Evolutionary conservation across 2,797 vertebrate genomes (phyloP).

Genomic region (Tragopan temminckii): DNA sequence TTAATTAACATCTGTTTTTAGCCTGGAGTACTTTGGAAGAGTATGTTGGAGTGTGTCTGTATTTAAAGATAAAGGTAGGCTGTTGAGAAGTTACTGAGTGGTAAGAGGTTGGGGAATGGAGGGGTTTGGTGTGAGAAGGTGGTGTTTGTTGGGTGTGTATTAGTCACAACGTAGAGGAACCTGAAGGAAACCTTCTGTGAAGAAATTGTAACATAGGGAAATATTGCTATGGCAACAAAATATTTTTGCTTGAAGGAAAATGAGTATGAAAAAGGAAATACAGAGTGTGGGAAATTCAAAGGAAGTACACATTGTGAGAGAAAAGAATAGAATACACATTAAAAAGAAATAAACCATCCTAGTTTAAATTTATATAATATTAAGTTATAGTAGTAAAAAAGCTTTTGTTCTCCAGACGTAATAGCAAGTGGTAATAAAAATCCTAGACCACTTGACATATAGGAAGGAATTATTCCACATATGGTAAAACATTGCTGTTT

Average conservation of each 20-base stretch:
- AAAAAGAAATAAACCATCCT: neutral
- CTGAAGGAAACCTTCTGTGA: conserved; percentile 18
- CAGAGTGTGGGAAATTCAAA: conserved; percentile 19
- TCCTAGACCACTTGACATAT: neutral
- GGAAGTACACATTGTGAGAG: neutral
- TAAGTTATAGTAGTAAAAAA: neutral
- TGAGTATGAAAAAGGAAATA: neutral
- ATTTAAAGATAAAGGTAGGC: conserved; percentile 71
- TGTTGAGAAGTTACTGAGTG: conserved; percentile 58
- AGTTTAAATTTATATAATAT: neutral
- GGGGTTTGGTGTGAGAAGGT: neutral
- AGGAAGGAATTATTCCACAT: neutral
- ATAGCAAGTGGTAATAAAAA: neutral
- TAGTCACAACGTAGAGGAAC: conserved; percentile 22
- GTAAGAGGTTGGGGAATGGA: conserved; percentile 49
- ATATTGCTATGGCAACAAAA: conserved; percentile 59
- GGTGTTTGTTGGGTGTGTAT: neutral
- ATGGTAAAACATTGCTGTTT: neutral
- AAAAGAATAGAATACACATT: neutral
- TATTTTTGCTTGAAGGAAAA: conserved; percentile 34
- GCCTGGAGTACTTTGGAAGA: conserved; percentile 70
- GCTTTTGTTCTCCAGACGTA: neutral
- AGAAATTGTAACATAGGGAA: conserved; percentile 41
- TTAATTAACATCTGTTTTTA: conserved; percentile 80
- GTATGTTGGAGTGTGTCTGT: conserved; percentile 61